Base-by-base conservation (phyloP, 2,113 vertebrate genomes). In the Spheniscus mendiculus region DNA sequence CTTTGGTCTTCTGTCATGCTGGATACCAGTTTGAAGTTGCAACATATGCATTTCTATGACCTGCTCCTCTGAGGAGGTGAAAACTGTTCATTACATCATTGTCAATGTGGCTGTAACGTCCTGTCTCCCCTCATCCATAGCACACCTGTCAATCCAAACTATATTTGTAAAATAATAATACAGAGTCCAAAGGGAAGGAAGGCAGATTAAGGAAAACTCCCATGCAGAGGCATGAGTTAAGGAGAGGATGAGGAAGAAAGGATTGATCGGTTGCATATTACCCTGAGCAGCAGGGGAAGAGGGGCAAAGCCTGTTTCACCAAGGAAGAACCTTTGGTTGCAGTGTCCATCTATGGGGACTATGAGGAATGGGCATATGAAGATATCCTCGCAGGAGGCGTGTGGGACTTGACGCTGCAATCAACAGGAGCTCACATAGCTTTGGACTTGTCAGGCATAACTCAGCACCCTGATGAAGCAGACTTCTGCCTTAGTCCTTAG, bases 311-410 rank as follows among this genome's bases (percentile, higher is more conserved):
- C 14, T n/a, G 9, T 27, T 73, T 79, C 53, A 56, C 8, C 15
- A 32, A 45, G 12, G 36, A 62, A 78, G 47, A 44, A 40, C 7
- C 12, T 50, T 62, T 27, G 42, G 29, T n/a, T 49, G n/a, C 10
- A 42, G 42, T 42, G 42, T 42, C 42, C 42, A 42, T 42, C 42
- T 42, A 42, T 42, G 42, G 42, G 42, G 42, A 19, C 32, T 38
- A 3, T n/a, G 27, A 73, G 17, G 42, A 87, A n/a, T 8, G 10
- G 5, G 4, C 23, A 34, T 3, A 0, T 30, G 21, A 85, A 11
- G 6, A 11, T 16, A 15, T 23, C 8, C 4, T 59, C 0, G 0
- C 4, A 65, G 22, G 38, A 85, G n/a, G 6, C 0, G 0, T 23
- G 29, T 22, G 22, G 34, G 67, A 80, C 29, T 56, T 52, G 21